Evolutionary conservation across 2,888 invertebrate species (phyloP), one percentile per base, ranked within the genome.

Genomic region (Poecilobothrus nobilitatus): DNA sequence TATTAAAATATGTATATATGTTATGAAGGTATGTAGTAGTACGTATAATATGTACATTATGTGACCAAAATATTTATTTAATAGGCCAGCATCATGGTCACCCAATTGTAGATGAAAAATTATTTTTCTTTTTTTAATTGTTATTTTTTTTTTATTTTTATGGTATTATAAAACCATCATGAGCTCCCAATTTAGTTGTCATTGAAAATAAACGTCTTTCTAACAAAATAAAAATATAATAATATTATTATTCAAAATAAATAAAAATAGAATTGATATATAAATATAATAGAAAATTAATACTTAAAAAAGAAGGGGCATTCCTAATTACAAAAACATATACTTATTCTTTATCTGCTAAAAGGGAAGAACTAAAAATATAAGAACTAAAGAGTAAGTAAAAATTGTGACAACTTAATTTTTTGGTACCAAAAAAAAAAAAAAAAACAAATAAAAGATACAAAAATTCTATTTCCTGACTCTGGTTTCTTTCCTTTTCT

Each of bases 11-110:
- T 27, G 5, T 27, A 27, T 27, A 27, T 27, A 27, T 27, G 27
- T 2, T 27, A 27, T 53, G 53, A 53, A 53, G 53, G 53, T 53
- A 27, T 27, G 27, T 27, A 27, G 3, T 4, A 27, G 53, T 53
- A 27, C 5, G 27, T 27, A 27, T 5, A 27, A 27, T n/a, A n/a
- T 27, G 27, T 27, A 53, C 53, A 6, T 18, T 53, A 53, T 53
- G 53, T 53, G 53, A 53, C 53, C 53, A 53, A 53, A 53, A 53
- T 53, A 53, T 53, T 53, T 53, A 53, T 53, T 53, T 53, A 53
- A 53, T 53, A 53, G 53, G 53, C 53, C 53, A 53, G 53, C 53
- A 53, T 53, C 53, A 53, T 53, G 53, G 53, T 53, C 18, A 53
- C 7, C 34, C 34, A 7, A 7, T 34, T 7, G 5, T 34, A 34